Conservation (phyloP, 2,888 invertebrate genomes). For the Agrenia bidenticulata region DNA sequence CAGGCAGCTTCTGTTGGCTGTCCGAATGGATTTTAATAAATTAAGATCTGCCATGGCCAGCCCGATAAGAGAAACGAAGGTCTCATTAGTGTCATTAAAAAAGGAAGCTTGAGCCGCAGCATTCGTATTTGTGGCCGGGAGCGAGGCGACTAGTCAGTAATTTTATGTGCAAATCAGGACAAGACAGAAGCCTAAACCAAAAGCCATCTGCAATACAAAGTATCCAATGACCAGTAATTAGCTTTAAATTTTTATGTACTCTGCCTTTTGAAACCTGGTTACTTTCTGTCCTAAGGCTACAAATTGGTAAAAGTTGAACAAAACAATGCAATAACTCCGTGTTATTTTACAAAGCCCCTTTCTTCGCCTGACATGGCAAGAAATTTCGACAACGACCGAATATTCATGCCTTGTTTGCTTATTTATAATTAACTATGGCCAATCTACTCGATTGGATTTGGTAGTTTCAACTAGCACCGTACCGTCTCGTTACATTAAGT, state of each 20-base stretch:
- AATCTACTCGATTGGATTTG: too few species aligned
- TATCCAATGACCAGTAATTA: constrained; percentile 25
- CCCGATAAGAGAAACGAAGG: constrained; percentile 11
- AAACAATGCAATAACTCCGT: constrained; percentile 6
- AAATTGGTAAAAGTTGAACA: constrained; percentile 15
- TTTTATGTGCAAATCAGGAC: constrained; percentile 23
- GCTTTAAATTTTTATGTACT: constrained; percentile 19
- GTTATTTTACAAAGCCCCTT: too few species aligned
- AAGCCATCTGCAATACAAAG: constrained; percentile 17
- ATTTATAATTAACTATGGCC: constrained; percentile 2
- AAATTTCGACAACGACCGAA: not conserved
- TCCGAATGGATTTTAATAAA: constrained; percentile 18
- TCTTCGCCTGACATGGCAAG: not conserved
- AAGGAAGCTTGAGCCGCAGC: constrained; percentile 18
- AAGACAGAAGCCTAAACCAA: constrained; percentile 20
- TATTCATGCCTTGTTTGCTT: constrained; percentile 1
- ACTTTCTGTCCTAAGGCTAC: too few species aligned
- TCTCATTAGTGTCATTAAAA: constrained; percentile 25
- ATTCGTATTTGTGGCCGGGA: not conserved
- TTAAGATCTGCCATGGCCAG: constrained; percentile 14
- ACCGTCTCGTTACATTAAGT: too few species aligned
- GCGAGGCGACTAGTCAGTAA: constrained; percentile 20
- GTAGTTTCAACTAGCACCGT: too few species aligned
- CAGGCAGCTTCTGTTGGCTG: constrained; percentile 17
- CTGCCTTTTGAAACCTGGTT: too few species aligned